Percentiles rank a stretch among this genome's conserved stretches.
Conservation (phyloP, 2,797 vertebrate species). For the Ambastaia sidthimunki region DNA sequence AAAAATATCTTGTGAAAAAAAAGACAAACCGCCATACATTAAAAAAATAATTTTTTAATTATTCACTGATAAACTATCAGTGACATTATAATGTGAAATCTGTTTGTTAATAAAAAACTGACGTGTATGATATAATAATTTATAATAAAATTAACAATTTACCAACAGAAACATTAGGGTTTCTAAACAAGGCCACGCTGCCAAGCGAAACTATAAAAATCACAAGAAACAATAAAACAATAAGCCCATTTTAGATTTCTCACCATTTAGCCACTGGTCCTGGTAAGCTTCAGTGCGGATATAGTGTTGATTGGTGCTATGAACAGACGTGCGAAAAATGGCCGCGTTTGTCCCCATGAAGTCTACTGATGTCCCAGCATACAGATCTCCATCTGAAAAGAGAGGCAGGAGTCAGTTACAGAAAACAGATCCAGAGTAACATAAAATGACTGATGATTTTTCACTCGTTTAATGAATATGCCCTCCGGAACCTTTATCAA, state of each 20-base stretch:
- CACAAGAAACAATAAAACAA: not conserved
- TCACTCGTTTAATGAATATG: slow-evolving; percentile 16
- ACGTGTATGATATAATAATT: too few species aligned
- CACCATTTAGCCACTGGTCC: slow-evolving; percentile 87
- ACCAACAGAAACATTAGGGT: too few species aligned
- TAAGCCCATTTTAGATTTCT: slow-evolving; percentile 32
- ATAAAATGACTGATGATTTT: slow-evolving; percentile 28
- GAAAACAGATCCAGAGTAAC: slow-evolving; percentile 1
- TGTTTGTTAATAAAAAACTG: too few species aligned
- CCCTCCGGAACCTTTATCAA: slow-evolving; percentile 22
- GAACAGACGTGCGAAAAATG: slow-evolving; percentile 80
- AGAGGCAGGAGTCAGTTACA: not conserved
- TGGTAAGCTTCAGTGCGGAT: slow-evolving; percentile 86
- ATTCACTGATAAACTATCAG: too few species aligned
- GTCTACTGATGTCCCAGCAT: slow-evolving; percentile 84
- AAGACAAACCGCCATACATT: too few species aligned
- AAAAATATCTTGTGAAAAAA: too few species aligned
- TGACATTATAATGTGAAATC: too few species aligned
- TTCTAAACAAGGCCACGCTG: not conserved
- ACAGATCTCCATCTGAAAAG: slow-evolving; percentile 82
- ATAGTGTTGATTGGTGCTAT: slow-evolving; percentile 76
- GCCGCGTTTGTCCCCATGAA: slow-evolving; percentile 87
- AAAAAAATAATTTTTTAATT: too few species aligned
- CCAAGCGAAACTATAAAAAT: not conserved
- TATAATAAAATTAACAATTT: too few species aligned